A percentile compares a stretch with the other conserved stretches of the same genome.
These are phyloP conservation scores for Mactra quadrangularis DNA, from an alignment of 1,140 invertebrate genomes.

Conservation along the genomic window DNA sequence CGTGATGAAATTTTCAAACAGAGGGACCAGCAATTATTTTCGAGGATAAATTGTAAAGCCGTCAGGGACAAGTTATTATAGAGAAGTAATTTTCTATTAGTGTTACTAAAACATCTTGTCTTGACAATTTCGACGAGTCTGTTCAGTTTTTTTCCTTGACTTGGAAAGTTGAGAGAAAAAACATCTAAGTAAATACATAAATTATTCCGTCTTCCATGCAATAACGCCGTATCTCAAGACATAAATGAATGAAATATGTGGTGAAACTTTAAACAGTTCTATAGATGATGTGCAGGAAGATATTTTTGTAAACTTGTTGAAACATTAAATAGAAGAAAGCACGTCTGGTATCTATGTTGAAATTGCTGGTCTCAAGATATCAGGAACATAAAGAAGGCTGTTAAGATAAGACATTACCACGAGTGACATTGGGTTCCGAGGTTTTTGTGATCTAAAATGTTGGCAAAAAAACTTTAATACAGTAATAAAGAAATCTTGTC, in stretches of 20 bases:
- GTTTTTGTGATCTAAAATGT: conserved; percentile 7
- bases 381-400: background rate
- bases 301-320: background rate
- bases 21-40: conserved; percentile 26
- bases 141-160: conserved; percentile 4
- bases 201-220: background rate
- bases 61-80: conserved; percentile 14
- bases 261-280: background rate
- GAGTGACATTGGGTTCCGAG: background rate
- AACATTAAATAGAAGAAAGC: background rate
- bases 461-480: background rate
- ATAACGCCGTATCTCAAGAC: background rate
- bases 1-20: conserved; percentile 10
- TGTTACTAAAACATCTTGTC: conserved; percentile 15
- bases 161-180: conserved; percentile 3
- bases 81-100: conserved; percentile 30
- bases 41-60: conserved; percentile 36
- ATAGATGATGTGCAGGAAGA: background rate
- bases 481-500: background rate
- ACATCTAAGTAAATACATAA: background rate
- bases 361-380: background rate
- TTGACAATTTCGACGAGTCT: conserved; percentile 8
- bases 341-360: background rate
- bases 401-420: no score
- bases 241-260: background rate